Evolutionary conservation across 1,140 invertebrate genomes (phyloP), one percentile per base, ranked within the genome.

Genomic region (Diorhabda elongata): DNA sequence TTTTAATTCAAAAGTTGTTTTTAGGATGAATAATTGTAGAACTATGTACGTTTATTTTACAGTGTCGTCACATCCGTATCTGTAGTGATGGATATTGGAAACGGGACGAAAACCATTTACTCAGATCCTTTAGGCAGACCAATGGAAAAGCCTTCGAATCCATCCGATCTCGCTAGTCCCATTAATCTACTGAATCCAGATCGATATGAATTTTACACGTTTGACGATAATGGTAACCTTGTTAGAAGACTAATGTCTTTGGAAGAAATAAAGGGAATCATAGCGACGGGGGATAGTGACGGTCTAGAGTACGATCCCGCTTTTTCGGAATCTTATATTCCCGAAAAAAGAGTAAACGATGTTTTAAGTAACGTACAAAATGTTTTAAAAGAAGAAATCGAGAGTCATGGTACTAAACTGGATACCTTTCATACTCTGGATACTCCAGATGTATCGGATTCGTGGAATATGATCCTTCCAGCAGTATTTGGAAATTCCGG

Each of bases 201-300:
- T 76, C 84, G 87, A 81, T 93, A 93, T 81, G 91, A 93, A 79
- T 93, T 93, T 78, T 93, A 92, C 75, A 93, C 92, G 1, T 92
- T 93, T 74, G 89, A 93, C 75, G 90, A 92, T 73, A 88, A 88
- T 58, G 92, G 92, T 42, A 90, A 93, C 75, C 84, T 93, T 42
- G 87, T 93, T 2, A 92, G 91, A 75, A 84, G 89, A 71, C 83
- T 93, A 44, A 93, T 94, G 92, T 92, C 91, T 44, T 82, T 92
- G 73, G 85, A 91, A 73, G 90, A 94, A 82, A 93, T 94, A 67
- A 90, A 92, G 77, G 88, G 89, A 58, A 90, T 94, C 64, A 91
- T 93, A 44, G 92, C 92, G 2, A 89, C 88, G 43, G 91, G 91
- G 3, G 89, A 91, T 71, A 86, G 87, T 65, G 87, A 89, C 66